phyloP scores from a whole-genome alignment of 2,113 vertebrate genomes.

The Pachycephala philippinensis region DNA sequence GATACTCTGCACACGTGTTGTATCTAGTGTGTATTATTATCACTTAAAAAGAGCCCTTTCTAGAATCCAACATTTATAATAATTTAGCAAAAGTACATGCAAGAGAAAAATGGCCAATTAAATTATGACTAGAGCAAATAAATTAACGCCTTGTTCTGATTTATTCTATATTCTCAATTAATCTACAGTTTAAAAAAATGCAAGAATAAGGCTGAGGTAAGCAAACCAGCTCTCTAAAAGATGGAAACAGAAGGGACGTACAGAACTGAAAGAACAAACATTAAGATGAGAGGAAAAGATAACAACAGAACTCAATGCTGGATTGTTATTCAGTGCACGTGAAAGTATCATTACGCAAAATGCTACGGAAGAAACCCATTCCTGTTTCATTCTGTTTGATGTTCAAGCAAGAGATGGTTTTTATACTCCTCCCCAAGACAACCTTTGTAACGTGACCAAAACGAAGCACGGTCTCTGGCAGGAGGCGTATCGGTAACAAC shows the following conservation, averaged over 20 bases:
- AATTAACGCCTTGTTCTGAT: not conserved
- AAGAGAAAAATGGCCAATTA: not conserved
- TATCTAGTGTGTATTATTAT: not conserved
- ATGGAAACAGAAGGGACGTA: not conserved
- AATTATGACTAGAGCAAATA: not conserved
- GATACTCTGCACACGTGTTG: not conserved
- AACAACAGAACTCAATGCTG: fast-evolving
- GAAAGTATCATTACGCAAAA: not conserved
- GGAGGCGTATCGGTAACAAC: not conserved
- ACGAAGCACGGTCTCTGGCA: not conserved
- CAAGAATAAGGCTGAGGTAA: not conserved
- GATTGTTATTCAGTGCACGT: fast-evolving
- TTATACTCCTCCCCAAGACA: not conserved
- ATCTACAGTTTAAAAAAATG: not conserved
- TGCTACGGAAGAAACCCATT: fast-evolving
- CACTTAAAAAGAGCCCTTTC: not conserved
- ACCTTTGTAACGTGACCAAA: fast-evolving
- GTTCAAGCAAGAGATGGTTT: fast-evolving
- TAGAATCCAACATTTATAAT: not conserved
- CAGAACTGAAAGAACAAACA: not conserved
- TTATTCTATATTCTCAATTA: not conserved
- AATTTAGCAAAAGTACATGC: fast-evolving
- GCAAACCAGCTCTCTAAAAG: not conserved
- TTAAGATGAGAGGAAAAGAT: not conserved
- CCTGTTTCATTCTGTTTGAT: too few species aligned